A percentile compares a stretch with the other conserved stretches of the same genome.
These are phyloP conservation scores for Schizaphis graminum DNA, from an alignment of 2,888 invertebrate species.

Conservation along the genomic window DNA sequence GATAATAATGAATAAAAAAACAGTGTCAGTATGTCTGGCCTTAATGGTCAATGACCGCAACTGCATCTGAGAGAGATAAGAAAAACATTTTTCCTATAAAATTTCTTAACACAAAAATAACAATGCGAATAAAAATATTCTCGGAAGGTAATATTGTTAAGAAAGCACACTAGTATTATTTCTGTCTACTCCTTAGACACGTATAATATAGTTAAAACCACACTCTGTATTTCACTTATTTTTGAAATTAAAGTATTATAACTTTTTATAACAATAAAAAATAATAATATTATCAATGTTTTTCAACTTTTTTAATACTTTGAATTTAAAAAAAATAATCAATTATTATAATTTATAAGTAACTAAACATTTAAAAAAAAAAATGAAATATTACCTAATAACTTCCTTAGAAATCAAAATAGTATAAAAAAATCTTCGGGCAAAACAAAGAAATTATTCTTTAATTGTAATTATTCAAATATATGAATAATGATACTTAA, in stretches of 20 bases:
- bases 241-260: not conserved
- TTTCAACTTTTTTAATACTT: not conserved
- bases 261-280: not conserved
- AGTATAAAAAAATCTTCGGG: not conserved
- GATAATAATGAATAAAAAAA: slow-evolving; percentile 54
- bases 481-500: not conserved
- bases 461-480: not conserved
- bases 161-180: not conserved
- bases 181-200: not conserved
- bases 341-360: not conserved
- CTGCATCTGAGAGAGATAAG: slow-evolving; percentile 28
- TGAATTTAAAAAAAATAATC: not conserved
- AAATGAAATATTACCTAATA: not conserved
- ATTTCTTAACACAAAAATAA: slow-evolving; percentile 38
- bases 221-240: not conserved
- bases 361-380: not conserved
- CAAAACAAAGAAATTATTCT: not conserved
- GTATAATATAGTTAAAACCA: not conserved
- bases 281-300: not conserved
- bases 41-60: slow-evolving; percentile 64
- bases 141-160: not conserved
- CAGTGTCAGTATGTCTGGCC: slow-evolving; percentile 63
- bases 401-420: not conserved
- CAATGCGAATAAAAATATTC: slow-evolving; percentile 28
- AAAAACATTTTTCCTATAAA: slow-evolving; percentile 48